Base-by-base conservation (phyloP, 2,113 vertebrate species). In the Tricholaema leucomelas region DNA sequence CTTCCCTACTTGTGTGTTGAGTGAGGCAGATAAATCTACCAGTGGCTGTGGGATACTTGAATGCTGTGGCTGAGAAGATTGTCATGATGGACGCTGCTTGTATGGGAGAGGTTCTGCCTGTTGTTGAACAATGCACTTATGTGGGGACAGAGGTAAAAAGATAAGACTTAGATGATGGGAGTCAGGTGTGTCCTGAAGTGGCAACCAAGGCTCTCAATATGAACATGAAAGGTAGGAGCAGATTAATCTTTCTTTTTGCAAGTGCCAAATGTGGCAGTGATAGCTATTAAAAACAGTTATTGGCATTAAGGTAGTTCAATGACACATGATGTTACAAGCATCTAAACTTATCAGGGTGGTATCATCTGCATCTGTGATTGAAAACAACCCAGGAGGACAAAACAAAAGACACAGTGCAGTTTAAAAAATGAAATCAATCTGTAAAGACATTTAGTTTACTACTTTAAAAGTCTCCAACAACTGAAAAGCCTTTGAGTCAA, bases 261-360 rank as follows among this genome's bases (percentile, higher is more conserved):
- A 78, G 13, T 76, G 38, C 71, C 13, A 46, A 36, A 75, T 65
- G 59, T 31, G 42, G 36, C 73, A 56, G 31, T 31, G 33, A 15
- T 67, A 15, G 19, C 23, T 75, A 61, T 85, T 85, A 71, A 67
- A 85, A 95, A 56, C 70, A 80, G 6, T 38, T 95, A 55, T 4
- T 80, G 73, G 44, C 36, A 15, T 81, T 84, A 76, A 77, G 48
- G 81, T 86, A 83, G 55, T 87, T 88, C 71, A 54, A 10, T 85
- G 80, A 55, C 23, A 50, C 35, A 65, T 55, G 58, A 19, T 71
- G 59, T 35, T 76, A n/a, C 46, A 72, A 70, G 30, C 4, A 5
- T 65, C 40, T 78, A 40, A 72, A 74, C 76, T 80, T 88, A 52
- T 40, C 69, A 54, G 58, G 63, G 72, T 84, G 79, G 72, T 27